Base-by-base conservation (phyloP, 2,888 invertebrate genomes). In the Drosophila setosimentum region DNA sequence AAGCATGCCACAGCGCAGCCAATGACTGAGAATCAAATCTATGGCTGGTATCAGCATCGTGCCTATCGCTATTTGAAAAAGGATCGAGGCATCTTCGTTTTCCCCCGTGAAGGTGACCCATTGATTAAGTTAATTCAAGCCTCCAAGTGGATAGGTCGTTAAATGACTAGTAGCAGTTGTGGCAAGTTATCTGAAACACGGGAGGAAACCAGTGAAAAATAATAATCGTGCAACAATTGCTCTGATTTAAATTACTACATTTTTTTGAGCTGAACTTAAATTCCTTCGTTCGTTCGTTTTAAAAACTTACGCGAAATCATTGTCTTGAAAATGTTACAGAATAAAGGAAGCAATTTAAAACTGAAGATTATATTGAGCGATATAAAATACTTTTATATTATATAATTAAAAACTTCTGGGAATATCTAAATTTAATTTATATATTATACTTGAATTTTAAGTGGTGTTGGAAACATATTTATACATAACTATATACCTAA, bases 1-100 rank as follows among this genome's bases (percentile, higher is more conserved):
- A 79, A 83, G 18, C 81, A 74, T 33, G 60, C 60, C 16, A 81
- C 82, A 6, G 30, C 73, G 0, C 76, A 76, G 50, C 89, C 89
- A 4, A 61, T 77, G 50, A 91, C 90, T 0, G 67, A 64, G 29
- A 88, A 87, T 61, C 91, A 89, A 65, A 67, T 76, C 3, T 90
- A 90, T 59, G 89, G 89, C 48, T 89, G 89, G 91, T 83, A 89
- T 51, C 70, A 80, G 7, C 67, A 84, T 63, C 76, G 77, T 0
- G 90, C 82, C 10, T 57, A 64, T 57, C 80, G 76, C 24, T 89
- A 84, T 57, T 21, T 71, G 6, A 67, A 66, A 27, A 71, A 67
- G 27, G 83, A 83, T 69, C 82, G 89, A 1, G 87, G 87, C 18
- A 58, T 76, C 16, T 90, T 86, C 6, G 49, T 77, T 0, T 87